Conservation (phyloP, 2,797 vertebrate genomes). For the Lophius americanus region DNA sequence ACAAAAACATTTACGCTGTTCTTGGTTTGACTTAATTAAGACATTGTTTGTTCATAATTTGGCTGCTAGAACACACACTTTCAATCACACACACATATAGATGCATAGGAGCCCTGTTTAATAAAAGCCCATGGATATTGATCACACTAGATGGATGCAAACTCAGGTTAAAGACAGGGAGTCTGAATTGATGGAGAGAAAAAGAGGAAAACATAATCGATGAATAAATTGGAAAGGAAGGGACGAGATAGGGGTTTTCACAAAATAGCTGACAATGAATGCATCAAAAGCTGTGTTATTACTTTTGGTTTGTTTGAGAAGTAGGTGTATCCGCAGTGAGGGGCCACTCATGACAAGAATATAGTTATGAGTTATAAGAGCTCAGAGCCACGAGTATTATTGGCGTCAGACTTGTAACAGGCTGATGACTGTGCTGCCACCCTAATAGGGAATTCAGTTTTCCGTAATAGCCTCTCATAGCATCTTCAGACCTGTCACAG, state of each 20-base stretch:
- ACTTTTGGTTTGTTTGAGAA: conserved; percentile 4
- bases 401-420: conserved; percentile 45
- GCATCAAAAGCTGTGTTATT: conserved; percentile 6
- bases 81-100: not conserved
- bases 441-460: conserved; percentile 68
- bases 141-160: conserved; percentile 74
- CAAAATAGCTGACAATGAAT: conserved; percentile 21
- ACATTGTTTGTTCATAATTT: not conserved
- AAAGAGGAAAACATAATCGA: conserved; percentile 29
- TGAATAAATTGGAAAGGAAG: conserved; percentile 44
- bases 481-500: conserved; percentile 56
- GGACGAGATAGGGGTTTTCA: conserved; percentile 36
- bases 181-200: conserved; percentile 36
- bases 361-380: conserved; percentile 36
- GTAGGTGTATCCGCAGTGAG: not conserved
- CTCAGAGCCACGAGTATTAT: conserved; percentile 29
- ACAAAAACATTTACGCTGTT: conserved; percentile 25
- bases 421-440: conserved; percentile 48
- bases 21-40: not conserved
- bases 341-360: conserved; percentile 18
- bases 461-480: conserved; percentile 66
- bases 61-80: no score
- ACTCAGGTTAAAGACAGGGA: conserved; percentile 62
- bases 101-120: conserved; percentile 72
- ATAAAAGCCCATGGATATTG: conserved; percentile 78